Evolutionary conservation across 2,888 invertebrate genomes (phyloP), one percentile per base, ranked within the genome.

Genomic region (Aethes cnicana): DNA sequence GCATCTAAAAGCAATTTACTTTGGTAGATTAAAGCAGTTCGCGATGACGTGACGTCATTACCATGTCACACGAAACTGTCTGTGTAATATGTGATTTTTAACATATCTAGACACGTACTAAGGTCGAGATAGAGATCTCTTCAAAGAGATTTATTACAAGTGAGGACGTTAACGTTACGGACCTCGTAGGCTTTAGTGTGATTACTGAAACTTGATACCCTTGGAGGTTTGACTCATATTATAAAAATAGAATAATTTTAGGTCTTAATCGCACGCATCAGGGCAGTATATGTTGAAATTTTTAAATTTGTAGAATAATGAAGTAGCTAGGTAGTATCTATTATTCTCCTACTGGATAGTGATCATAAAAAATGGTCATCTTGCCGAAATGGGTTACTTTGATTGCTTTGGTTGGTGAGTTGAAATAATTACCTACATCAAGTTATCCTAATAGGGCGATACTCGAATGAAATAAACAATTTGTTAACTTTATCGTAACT

Each of bases 51-150:
- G 70, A 68, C 61, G 58, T 58, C 61, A 67, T 62, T 65, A 62
- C 54, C 53, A 56, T 59, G 44, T 52, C 50, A 46, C 20, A 46
- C 32, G 32, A 26, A 36, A 44, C 30, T 39, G 44, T 46, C 37
- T n/a, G n/a, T n/a, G n/a, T n/a, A n/a, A 11, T 25, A 36, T 53
- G 50, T 47, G 55, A 67, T 66, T 65, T 62, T 68, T 70, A 61
- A 61, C 61, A 57, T 73, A 72, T 73, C 77, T 69, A 72, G 65
- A 73, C 78, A 77, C 73, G 75, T 78, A 63, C 57, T 56, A 54
- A 60, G 59, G 43, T 69, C 59, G 61, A 74, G 79, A 81, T 80
- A 72, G 61, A 55, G 61, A 80, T 77, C 75, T 55, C 52, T 60
- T 53, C 53, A 56, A 42, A 55, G 39, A 55, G 48, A 56, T 44